A percentile compares a stretch with the other conserved stretches of the same genome.
Evolutionary conservation across 92 coral and sea anemone species (phyloP).

Genomic region (Pocillopora meandrina): DNA sequence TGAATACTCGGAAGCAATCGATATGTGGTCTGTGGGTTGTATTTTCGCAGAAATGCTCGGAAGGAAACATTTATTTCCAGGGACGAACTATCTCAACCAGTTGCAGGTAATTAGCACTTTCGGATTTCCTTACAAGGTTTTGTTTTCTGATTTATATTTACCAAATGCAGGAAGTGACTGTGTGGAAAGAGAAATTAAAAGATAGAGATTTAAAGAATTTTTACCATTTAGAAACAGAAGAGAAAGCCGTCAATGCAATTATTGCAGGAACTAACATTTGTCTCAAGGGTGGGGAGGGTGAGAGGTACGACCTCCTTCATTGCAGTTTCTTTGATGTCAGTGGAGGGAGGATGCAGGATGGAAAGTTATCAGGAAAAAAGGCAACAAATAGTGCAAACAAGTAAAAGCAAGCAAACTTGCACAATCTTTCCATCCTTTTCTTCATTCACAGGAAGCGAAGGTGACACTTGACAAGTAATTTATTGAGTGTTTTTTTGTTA

Average conservation of each 20-base stretch:
- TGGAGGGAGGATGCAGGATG: too few species aligned
- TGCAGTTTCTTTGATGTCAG: background rate
- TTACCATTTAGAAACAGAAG: background rate
- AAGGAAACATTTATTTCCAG: slow-evolving; percentile 90
- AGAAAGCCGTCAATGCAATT: background rate
- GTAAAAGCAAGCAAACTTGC: too few species aligned
- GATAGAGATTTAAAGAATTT: background rate
- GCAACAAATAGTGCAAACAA: too few species aligned
- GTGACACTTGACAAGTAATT: too few species aligned
- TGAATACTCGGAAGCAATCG: slow-evolving; percentile 94
- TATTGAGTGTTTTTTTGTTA: too few species aligned
- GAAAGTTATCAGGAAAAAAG: too few species aligned
- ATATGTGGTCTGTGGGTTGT: slow-evolving; percentile 99
- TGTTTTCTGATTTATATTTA: background rate
- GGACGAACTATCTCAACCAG: slow-evolving; percentile 94
- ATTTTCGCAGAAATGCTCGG: slow-evolving; percentile 99
- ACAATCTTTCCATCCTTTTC: too few species aligned
- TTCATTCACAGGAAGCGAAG: too few species aligned
- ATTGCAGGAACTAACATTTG: background rate
- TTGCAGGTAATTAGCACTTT: slow-evolving; percentile 72
- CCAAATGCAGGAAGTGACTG: too few species aligned
- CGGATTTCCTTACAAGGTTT: background rate
- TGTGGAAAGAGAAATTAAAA: background rate
- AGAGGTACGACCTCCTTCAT: background rate
- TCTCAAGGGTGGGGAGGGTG: background rate